A percentile compares a stretch with the other conserved stretches of the same genome.
phyloP scores from a whole-genome alignment of 2,888 invertebrate genomes.

The Macrophya annulata region DNA sequence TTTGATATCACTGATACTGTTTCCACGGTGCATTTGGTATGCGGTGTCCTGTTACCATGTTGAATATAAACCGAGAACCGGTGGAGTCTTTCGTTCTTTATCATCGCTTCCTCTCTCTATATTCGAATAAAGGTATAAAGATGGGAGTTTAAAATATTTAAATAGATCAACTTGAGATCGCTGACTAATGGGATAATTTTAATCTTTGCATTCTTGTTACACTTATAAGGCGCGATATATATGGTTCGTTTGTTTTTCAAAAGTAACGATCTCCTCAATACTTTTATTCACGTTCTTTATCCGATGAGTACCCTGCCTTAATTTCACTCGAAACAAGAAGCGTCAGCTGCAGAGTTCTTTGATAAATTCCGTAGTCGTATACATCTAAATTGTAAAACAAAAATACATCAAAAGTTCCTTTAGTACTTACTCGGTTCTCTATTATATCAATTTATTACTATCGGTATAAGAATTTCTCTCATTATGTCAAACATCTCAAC shows the following conservation, averaged over 20 bases:
- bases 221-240: neutral
- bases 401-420: slow-evolving; percentile 7
- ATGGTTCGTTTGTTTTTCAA: slow-evolving; percentile 6
- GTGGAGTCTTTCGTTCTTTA: slow-evolving; percentile 23
- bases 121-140: neutral
- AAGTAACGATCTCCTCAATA: neutral
- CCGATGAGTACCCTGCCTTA: neutral
- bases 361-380: slow-evolving; percentile 13
- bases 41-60: slow-evolving; percentile 51
- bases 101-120: neutral
- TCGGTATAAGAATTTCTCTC: slow-evolving; percentile 6
- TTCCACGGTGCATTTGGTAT: slow-evolving; percentile 41
- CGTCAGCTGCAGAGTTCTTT: slow-evolving; percentile 40
- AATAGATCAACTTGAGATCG: neutral
- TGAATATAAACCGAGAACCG: slow-evolving; percentile 12
- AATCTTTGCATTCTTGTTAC: slow-evolving; percentile 10
- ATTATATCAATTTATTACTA: slow-evolving; percentile 47
- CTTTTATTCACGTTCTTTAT: neutral
- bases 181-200: neutral
- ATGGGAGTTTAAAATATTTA: neutral
- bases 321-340: slow-evolving; percentile 21
- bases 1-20: slow-evolving; percentile 67
- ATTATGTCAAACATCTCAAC: slow-evolving; percentile 36
- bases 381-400: slow-evolving; percentile 35
- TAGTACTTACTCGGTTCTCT: neutral